Base-by-base conservation (phyloP, 2,888 invertebrate species). In the Sesia bembeciformis region DNA sequence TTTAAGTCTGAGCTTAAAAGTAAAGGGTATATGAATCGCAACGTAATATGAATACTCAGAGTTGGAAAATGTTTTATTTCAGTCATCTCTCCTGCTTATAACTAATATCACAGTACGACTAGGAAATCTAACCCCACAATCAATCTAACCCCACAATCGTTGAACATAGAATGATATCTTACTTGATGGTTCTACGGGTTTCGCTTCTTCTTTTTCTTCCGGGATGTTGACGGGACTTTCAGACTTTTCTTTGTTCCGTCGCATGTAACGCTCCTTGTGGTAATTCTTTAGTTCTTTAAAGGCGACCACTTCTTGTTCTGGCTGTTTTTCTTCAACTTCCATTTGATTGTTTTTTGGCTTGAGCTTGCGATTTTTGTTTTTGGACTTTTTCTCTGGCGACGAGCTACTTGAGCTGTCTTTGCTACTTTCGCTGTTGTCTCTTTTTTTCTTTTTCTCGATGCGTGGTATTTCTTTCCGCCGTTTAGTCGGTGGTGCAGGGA, bases 181-280 rank as follows among this genome's bases (percentile, higher is more conserved):
- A 91, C 91, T 89, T 90, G 57, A 69, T 68, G 59, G 59, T 43
- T 66, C 53, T 52, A 52, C 63, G 63, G 63, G 63, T 59, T 55
- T 60, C 39, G 40, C 63, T 60, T 53, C 23, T 57, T 60, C 55
- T 39, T 58, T 57, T 51, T 54, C 60, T 40, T 61, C 66, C 40
- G 60, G 61, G 53, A 56, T 51, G 42, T 63, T 76, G 63, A 91
- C 91, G 40, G 91, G 92, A 76, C 91, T 93, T 67, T 90, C 87
- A 40, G 91, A 92, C 63, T 86, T 89, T 60, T 91, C 91, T 61
- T 91, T 86, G 76, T 93, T 93, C 56, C 93, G 89, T 56, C 93
- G 85, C 73, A 93, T 90, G 84, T 94, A 94, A 55, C 93, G 89
- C 67, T 91, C 91, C 79, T 91, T 91, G 71, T 88, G 82, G 63